Evolutionary conservation across 2,113 vertebrate species (phyloP), one percentile per base, ranked within the genome.

Genomic region (Percopsis transmontana): DNA sequence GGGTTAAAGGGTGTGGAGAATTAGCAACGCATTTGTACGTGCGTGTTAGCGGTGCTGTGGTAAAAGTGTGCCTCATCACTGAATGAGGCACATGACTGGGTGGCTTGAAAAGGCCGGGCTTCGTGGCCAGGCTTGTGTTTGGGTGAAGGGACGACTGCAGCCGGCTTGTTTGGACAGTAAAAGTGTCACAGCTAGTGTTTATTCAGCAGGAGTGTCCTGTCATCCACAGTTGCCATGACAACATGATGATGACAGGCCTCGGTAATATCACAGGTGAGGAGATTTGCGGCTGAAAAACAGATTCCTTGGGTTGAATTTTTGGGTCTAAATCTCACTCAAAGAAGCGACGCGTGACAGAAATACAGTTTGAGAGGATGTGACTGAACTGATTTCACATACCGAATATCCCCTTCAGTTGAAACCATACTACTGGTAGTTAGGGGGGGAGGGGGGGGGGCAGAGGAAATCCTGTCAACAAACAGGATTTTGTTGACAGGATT

Each of bases 391-490:
- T n/a, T n/a, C n/a, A 2, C 27, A 3, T 33, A 33, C 3, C 7
- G 27, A 33, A 33, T 33, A 33, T 5, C 27, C 2, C 4, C 7
- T 3, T 33, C 7, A 33, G 27, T 33, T 33, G 3, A 33, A 33
- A 33, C 27, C 27, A 33, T 33, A 33, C 27, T 33, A 33, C 59
- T 69, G 2, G 13, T 41, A 23, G 68, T 58, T 19, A 57, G 63
- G 66, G 66, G 60, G 61, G 60, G 62, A 75, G 68, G 5, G 40
- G 21, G 63, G 45, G 72, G 68, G 77, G 19, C 58, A 79, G 77
- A 87, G 85, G 88, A 90, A 89, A 91, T 90, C 85, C 86, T 85
- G 81, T 80, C 74, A 80, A 82, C 81, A 86, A 78, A n/a, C n/a
- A n/a, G n/a, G n/a, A n/a, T n/a, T n/a, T n/a, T n/a, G n/a, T n/a